Evolutionary conservation across 2,888 invertebrate species (phyloP).

Genomic region (Acheta domesticus): DNA sequence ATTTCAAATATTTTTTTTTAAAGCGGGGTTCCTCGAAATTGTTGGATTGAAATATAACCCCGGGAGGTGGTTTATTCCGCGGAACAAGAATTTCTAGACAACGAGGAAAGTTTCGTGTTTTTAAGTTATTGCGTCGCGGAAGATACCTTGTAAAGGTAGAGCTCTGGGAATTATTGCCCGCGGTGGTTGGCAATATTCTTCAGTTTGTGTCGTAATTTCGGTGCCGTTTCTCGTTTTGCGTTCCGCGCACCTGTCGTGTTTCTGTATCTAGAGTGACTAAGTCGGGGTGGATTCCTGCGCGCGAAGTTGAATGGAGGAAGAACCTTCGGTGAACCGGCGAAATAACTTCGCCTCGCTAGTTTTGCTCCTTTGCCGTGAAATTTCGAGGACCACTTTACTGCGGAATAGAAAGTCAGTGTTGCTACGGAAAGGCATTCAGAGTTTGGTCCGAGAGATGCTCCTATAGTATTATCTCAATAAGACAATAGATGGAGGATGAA

Average conservation of each 20-base stretch:
- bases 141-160: not conserved
- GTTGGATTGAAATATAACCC: conserved; percentile 7
- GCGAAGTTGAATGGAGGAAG: too few species aligned
- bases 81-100: not conserved
- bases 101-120: conserved; percentile 12
- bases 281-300: not conserved
- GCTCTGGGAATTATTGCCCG: not conserved
- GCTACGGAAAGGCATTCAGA: too few species aligned
- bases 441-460: too few species aligned
- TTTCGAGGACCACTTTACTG: too few species aligned
- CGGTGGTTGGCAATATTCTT: conserved; percentile 1
- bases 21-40: not conserved
- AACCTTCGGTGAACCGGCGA: too few species aligned
- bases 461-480: too few species aligned
- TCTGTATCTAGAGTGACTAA: not conserved
- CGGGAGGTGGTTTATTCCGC: conserved; percentile 7
- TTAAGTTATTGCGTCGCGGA: conserved; percentile 9
- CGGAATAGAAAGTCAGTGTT: too few species aligned
- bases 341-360: too few species aligned
- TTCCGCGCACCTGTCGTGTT: not conserved
- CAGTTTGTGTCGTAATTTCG: not conserved
- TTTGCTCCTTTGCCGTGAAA: too few species aligned
- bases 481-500: too few species aligned
- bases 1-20: not conserved
- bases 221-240: not conserved